Evolutionary conservation across 2,797 vertebrate species (phyloP), one percentile per base, ranked within the genome.

Genomic region (Mus spretus): DNA sequence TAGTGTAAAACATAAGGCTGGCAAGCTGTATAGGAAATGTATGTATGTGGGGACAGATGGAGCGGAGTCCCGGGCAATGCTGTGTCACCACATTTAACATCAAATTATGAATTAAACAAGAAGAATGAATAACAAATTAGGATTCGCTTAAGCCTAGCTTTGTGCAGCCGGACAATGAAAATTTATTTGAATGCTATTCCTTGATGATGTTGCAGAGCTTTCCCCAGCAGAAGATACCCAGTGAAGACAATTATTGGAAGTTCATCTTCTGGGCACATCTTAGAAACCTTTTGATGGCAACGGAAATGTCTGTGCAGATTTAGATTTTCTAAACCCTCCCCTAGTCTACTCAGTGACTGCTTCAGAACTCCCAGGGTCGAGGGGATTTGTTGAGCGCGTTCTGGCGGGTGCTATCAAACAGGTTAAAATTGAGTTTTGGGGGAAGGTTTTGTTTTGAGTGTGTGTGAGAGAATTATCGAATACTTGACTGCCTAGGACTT

Each of bases 61-160:
- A 77, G 63, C 90, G 0, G 14, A 92, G 95, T 97, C 97, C 94
- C 40, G 96, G 93, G 55, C 75, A 63, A 3, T 90, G 86, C 95
- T 91, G 93, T 95, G 96, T 97, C 67, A 2, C 85, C 53, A 81
- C 4, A n/a, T 88, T 97, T 94, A 94, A 88, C 97, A 96, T 97
- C 97, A 95, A 97, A 97, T 97, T 98, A 97, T 97, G 97, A 85
- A 98, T 98, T 97, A 93, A 98, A 98, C 96, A 95, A 97, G 95
- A 97, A 97, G 97, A 14, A 95, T 97, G 98, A 98, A 98, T 98
- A 93, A 96, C 96, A 93, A 98, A 98, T 96, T 97, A 98, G 98
- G 97, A 95, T 96, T 97, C 78, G 65, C 90, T 95, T 97, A 90
- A 98, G 96, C 91, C 98, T 88, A 95, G 95, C 96, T 96, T 90